Evolutionary conservation across 2,113 vertebrate species (phyloP), one percentile per base, ranked within the genome.

Genomic region (Leptocoma aspasia): DNA sequence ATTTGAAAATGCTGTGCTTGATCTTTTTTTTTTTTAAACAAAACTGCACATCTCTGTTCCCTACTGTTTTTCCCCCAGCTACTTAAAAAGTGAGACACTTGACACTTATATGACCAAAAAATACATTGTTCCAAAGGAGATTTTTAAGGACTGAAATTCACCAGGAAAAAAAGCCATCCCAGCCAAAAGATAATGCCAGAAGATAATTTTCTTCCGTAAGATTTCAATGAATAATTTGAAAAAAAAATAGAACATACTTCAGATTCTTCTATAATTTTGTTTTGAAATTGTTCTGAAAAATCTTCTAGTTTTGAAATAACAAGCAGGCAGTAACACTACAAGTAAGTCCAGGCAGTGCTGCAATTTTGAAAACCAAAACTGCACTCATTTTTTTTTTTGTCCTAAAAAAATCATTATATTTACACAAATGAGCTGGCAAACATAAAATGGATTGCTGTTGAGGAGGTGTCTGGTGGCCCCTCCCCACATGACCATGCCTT

Each of bases 321-420:
- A 14, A 87, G 21, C 76, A 86, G 35, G 21, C 42, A 89, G 71
- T 72, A 96, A 47, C 53, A 89, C 50, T 91, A 61, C 68, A 94
- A 73, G 26, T 73, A 83, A 90, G 63, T 45, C 73, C 45, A 95
- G 57, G 72, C 28, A 82, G 20, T 66, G 65, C 20, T 86, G n/a
- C 4, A 3, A 82, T 77, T 97, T 66, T 94, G 39, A 92, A 95
- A 88, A 96, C 50, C 50, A 94, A 89, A 59, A 68, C 11, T 42
- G 75, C 23, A 88, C 23, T 76, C 27, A 15, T 41, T 42, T 66
- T 52, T 41, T 42, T 66, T 52, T 63, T 42, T 13, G 10, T 13
- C 33, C 35, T 45, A 73, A 70, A 71, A 44, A 47, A 75, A 30
- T 49, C 12, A 69, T n/a, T 75, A 69, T 15, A 54, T 28, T 33